These are phyloP conservation scores for Nudaria mundana DNA, from an alignment of 2,888 invertebrate genomes.

Conservation along the genomic window DNA sequence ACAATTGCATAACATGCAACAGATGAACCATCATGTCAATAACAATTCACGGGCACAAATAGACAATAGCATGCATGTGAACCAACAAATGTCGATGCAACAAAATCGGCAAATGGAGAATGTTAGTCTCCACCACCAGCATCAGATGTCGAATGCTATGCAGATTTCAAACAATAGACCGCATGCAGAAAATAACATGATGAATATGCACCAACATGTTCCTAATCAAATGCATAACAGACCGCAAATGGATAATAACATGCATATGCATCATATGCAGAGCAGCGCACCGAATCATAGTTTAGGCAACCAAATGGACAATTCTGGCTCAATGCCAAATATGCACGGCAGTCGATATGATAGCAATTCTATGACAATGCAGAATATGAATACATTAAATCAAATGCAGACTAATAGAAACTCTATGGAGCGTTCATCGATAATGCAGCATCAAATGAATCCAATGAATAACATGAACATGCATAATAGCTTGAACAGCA, in stretches of 20 bases:
- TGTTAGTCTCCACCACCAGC: slow-evolving; percentile 66
- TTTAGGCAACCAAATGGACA: slow-evolving; percentile 65
- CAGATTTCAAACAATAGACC: slow-evolving; percentile 68
- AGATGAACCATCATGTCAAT: slow-evolving; percentile 67
- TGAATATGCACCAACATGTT: slow-evolving; percentile 70
- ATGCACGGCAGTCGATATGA: slow-evolving; percentile 70
- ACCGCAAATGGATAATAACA: slow-evolving; percentile 64
- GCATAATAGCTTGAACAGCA: slow-evolving; percentile 60
- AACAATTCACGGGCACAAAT: slow-evolving; percentile 57
- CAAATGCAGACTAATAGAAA: slow-evolving; percentile 69
- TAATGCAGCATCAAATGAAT: slow-evolving; percentile 73
- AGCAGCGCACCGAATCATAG: slow-evolving; percentile 57
- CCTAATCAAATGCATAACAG: slow-evolving; percentile 72
- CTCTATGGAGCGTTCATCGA: slow-evolving; percentile 65
- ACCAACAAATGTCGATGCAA: slow-evolving; percentile 68
- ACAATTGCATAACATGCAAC: slow-evolving; percentile 69
- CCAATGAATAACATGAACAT: slow-evolving; percentile 68
- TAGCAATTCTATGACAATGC: slow-evolving; percentile 61
- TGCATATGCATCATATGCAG: slow-evolving; percentile 74
- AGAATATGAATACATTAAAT: slow-evolving; percentile 65
- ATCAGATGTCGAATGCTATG: slow-evolving; percentile 72
- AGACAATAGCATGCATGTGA: slow-evolving; percentile 67
- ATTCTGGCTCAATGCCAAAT: slow-evolving; percentile 52
- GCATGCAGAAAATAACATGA: slow-evolving; percentile 64
- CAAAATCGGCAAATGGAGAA: slow-evolving; percentile 70